Base-by-base conservation (phyloP, 2,888 invertebrate species). In the Gisinianus flammeolus region DNA sequence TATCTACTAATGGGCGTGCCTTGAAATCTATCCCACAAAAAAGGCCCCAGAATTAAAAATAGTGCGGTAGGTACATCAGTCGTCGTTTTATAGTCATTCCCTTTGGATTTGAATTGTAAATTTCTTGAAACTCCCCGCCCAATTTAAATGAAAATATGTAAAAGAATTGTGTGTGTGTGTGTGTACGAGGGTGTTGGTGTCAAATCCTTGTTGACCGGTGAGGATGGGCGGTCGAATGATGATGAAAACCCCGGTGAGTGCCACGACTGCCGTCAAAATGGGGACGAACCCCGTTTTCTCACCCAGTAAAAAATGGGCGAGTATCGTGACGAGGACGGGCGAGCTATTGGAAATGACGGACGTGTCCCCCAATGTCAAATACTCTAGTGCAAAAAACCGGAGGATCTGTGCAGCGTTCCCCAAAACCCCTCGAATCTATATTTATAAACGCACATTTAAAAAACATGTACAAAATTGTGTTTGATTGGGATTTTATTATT, bases 221-320 rank as follows among this genome's bases (percentile, higher is more conserved):
- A 85, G 56, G 0, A 83, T 44, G 0, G 84, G 83, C 6, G 84
- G 84, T 72, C 80, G 72, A 0, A 81, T 78, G 19, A 85, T 82
- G 62, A 83, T 75, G 0, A 83, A 26, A 6, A 85, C 83, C 12
- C 83, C 83, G 2, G 67, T 78, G 0, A 82, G 68, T 4, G 83
- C 82, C 2, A 77, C 66, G 58, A 84, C 54, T 10, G 82, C 82
- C 24, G 81, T 71, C 22, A 85, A n/a, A 44, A 83, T 78, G 10
- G 82, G 82, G 35, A 85, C 80, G 2, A 83, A 78, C 2, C 83
- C 83, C 35, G 79, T 80, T 79, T 73, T 81, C 58, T 84, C 84
- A n/a, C 81, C 79, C 10, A 84, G 74, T 24, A 82, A 80, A 75
- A 84, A 83, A 72, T 83, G 84, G 10, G 84, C 84, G 30, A 84